Evolutionary conservation across 2,113 vertebrate species (phyloP).

Genomic region (Sapajus apella): DNA sequence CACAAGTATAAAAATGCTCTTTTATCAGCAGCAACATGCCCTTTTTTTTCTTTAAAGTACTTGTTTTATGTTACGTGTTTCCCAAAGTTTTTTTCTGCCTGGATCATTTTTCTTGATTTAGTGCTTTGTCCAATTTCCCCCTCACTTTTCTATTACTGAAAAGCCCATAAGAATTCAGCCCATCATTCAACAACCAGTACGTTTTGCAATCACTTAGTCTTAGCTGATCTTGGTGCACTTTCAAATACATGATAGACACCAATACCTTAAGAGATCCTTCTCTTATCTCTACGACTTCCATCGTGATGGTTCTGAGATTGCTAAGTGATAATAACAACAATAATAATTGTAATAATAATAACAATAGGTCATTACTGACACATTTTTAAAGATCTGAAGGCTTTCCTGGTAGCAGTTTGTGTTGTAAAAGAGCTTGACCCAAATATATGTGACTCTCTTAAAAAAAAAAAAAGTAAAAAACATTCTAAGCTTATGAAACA

Average conservation of each 20-base stretch:
- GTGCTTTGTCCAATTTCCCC: neutral
- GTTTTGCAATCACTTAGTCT: neutral
- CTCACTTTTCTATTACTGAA: neutral
- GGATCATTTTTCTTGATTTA: slow-evolving; percentile 16
- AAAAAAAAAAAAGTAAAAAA: neutral
- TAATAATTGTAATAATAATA: neutral
- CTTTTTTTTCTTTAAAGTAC: neutral
- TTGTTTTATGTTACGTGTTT: slow-evolving; percentile 6
- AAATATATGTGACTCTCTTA: neutral
- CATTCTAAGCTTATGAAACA: neutral
- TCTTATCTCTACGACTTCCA: neutral
- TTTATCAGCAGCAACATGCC: neutral
- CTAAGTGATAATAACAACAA: neutral
- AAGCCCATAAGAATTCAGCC: neutral
- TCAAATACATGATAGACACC: neutral
- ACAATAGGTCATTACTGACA: neutral
- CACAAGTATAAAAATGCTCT: neutral
- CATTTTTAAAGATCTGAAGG: neutral
- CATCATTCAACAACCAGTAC: neutral
- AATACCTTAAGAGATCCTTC: neutral
- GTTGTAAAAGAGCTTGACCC: neutral
- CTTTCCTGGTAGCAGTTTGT: neutral
- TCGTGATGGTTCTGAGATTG: neutral
- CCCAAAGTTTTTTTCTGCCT: slow-evolving; percentile 11
- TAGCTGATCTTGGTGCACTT: neutral